Evolutionary conservation across 2,888 invertebrate genomes (phyloP).

Genomic region (Amphiduros pacificus): DNA sequence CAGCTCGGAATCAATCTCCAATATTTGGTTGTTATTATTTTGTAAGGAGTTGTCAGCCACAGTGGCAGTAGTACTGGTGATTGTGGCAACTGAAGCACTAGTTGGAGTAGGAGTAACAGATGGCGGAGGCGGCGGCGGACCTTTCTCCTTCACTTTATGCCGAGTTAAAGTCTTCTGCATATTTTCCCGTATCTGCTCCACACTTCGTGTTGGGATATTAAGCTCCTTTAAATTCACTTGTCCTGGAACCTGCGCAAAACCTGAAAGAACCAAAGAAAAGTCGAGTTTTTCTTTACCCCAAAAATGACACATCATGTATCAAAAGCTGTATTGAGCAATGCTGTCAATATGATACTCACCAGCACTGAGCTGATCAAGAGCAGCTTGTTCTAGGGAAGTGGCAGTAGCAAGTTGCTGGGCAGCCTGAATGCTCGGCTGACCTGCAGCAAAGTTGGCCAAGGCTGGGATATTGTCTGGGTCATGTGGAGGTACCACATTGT

Average conservation of each 20-base stretch:
- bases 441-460: too few species aligned
- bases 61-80: too few species aligned
- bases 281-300: background rate
- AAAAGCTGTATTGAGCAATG: background rate
- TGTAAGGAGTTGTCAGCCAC: too few species aligned
- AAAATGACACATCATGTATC: background rate
- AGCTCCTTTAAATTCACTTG: constrained; percentile 26
- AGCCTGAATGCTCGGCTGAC: too few species aligned
- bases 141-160: too few species aligned
- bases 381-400: too few species aligned
- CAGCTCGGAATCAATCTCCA: constrained; percentile 2
- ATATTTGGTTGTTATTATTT: background rate
- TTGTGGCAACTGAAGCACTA: too few species aligned
- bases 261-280: background rate
- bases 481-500: constrained; percentile 55
- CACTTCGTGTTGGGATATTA: constrained; percentile 16
- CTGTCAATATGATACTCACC: background rate
- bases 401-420: too few species aligned
- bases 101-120: too few species aligned
- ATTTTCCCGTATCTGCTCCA: constrained; percentile 35
- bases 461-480: constrained; percentile 48
- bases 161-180: constrained; percentile 40
- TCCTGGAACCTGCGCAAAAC: constrained; percentile 18
- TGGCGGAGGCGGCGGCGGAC: too few species aligned
- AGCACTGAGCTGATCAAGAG: too few species aligned